Evolutionary conservation across 92 coral and sea anemone species (phyloP), one percentile per base, ranked within the genome.

Genomic region (Palythoa heliodiscus): DNA sequence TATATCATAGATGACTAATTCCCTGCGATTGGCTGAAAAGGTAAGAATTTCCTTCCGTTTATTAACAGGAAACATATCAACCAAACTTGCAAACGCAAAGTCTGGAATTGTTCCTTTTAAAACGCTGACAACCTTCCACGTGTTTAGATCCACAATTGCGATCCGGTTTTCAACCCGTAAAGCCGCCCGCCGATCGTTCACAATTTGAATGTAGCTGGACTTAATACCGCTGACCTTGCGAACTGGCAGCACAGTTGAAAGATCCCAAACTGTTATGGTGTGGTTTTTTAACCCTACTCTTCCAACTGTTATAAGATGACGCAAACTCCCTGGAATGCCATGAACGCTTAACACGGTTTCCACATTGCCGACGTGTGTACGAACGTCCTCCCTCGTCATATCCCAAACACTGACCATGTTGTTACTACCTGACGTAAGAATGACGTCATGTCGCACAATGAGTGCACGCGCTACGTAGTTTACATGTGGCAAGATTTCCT

Each of bases 351-450:
- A 57, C 71, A 92, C 64, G 11, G 91, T 89, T 77, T 94, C 98
- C 19, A 90, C 88, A 63, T 88, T 94, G 17, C 88, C 93, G 8
- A 64, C 82, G 20, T 82, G 86, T 16, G 37, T 75, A 6, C 75
- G 83, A 48, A 88, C 86, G 75, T 92, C 95, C 67, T 92, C 95
- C 24, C 95, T 87, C 15, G 92, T 91, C 40, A 94, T 76, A 78
- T 94, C 98, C 95, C 98, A 94, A 29, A 90, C 82, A n/a, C 92
- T 86, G 2, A 92, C 92, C 39, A 92, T 87, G 75, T 88, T 92
- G 88, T 94, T 93, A 17, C 93, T 93, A 37, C 93, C 93, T 60
- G 98, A 92, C 53, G 98, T 92, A 55, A 94, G 71, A 43, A 94
- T 84, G 40, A 92, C 87, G 80, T 92, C 90, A 53, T 48, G 61